Conservation (phyloP, 2,797 vertebrate species). For the Tadarida brasiliensis region DNA sequence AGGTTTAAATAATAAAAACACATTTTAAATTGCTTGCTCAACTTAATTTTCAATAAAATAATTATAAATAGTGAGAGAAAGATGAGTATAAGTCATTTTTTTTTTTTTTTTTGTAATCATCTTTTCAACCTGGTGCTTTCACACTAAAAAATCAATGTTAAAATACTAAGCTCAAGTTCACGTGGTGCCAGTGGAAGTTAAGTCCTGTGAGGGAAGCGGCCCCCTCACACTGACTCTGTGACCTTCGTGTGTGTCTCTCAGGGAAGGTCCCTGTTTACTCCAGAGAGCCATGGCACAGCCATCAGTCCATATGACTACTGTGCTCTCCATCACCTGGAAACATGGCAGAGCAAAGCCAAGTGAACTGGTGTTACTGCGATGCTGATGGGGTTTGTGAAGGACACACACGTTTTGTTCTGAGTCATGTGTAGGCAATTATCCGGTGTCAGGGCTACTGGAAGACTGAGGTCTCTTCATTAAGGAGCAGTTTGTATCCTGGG, state of each 20-base stretch:
- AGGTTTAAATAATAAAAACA: not conserved
- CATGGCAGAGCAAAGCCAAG: slow-evolving; percentile 40
- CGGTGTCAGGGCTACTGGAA: not conserved
- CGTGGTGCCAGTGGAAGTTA: not conserved
- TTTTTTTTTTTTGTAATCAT: not conserved
- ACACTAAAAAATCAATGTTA: not conserved
- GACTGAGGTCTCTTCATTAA: not conserved
- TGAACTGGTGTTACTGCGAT: not conserved
- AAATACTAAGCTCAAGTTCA: not conserved
- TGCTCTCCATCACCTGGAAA: not conserved
- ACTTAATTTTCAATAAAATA: not conserved
- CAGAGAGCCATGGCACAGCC: not conserved
- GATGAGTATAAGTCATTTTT: too few relatives aligned
- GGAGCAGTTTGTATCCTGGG: not conserved
- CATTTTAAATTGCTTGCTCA: not conserved
- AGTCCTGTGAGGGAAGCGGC: not conserved
- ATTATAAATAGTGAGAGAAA: not conserved
- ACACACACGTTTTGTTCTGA: not conserved
- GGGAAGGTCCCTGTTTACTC: not conserved
- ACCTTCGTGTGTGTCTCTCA: not conserved
- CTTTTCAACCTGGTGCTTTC: not conserved
- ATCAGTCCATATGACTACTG: not conserved
- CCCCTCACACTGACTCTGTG: not conserved
- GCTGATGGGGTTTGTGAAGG: not conserved
- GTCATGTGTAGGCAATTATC: not conserved